A percentile compares a stretch with the other conserved stretches of the same genome.
phyloP scores from a whole-genome alignment of 2,888 invertebrate species.

The Carabus problematicus region DNA sequence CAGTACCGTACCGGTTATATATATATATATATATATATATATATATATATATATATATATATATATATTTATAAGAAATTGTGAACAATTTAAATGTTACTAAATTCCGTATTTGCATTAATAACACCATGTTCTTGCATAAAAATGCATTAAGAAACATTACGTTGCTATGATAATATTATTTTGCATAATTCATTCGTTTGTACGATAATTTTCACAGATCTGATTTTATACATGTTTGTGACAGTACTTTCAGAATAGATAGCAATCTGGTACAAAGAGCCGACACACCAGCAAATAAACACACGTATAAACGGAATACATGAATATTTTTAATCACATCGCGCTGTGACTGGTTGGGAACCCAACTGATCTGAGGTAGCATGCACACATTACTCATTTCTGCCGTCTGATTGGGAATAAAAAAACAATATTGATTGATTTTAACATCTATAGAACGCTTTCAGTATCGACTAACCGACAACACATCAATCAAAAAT shows the following conservation, averaged over 20 bases:
- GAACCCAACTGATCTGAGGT: conserved; percentile 36
- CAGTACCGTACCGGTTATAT: too few species aligned
- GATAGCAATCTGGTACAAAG: neutral
- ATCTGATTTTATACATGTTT: neutral
- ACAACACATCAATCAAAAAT: conserved; percentile 38
- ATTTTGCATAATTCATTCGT: neutral
- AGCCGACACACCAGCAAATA: neutral
- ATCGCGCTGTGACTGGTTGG: neutral
- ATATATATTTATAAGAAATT: too few species aligned
- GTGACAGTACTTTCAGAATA: neutral
- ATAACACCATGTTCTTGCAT: too few species aligned
- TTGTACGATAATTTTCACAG: neutral
- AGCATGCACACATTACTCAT: conserved; percentile 40
- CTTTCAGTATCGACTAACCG: conserved; percentile 13
- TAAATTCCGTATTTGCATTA: neutral
- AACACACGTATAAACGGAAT: neutral
- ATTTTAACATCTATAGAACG: conserved; percentile 35
- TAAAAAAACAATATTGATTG: conserved; percentile 42
- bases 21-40: too few species aligned
- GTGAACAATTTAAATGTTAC: neutral
- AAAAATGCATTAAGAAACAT: neutral
- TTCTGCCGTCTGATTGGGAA: conserved; percentile 22
- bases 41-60: too few species aligned
- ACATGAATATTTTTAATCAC: conserved; percentile 41
- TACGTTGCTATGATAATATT: neutral